A percentile compares a stretch with the other conserved stretches of the same genome.
phyloP scores from a whole-genome alignment of 2,797 vertebrate genomes.

The Myotis planiceps region DNA sequence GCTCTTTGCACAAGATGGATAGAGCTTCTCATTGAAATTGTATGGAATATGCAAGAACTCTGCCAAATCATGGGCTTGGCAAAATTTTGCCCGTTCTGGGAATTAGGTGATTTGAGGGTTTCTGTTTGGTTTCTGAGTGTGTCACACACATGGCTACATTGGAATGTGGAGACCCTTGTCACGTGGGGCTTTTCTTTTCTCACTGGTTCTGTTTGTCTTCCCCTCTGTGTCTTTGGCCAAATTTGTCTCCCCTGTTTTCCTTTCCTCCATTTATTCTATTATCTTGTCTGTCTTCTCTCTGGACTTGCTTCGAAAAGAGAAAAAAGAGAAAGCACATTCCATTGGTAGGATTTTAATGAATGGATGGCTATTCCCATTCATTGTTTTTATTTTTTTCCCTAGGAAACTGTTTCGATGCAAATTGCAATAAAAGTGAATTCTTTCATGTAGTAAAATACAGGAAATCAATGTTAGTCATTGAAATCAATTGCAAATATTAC shows the following conservation, averaged over 20 bases:
- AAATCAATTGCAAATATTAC: slow-evolving; percentile 59
- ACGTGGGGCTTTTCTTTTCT: neutral
- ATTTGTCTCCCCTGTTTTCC: neutral
- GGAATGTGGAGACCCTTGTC: neutral
- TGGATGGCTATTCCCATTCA: neutral
- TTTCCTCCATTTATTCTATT: slow-evolving; percentile 49
- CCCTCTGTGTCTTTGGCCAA: neutral
- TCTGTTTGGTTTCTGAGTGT: slow-evolving; percentile 45
- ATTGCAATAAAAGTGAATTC: slow-evolving; percentile 57
- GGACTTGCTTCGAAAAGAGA: slow-evolving; percentile 52
- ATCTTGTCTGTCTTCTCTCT: slow-evolving; percentile 56
- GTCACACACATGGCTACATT: slow-evolving; percentile 7
- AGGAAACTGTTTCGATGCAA: slow-evolving; percentile 20
- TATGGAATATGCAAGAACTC: slow-evolving; percentile 58
- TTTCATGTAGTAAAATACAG: slow-evolving; percentile 28
- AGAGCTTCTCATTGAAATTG: slow-evolving; percentile 42
- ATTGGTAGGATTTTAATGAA: slow-evolving; percentile 70
- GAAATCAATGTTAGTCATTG: slow-evolving; percentile 59
- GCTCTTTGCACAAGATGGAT: slow-evolving; percentile 66
- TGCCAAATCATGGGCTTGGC: slow-evolving; percentile 75
- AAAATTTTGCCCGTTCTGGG: slow-evolving; percentile 56
- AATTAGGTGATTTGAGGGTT: slow-evolving; percentile 60
- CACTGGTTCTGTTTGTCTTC: slow-evolving; percentile 13
- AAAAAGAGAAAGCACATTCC: neutral
- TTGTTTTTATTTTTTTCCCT: slow-evolving; percentile 18